A percentile compares a stretch with the other conserved stretches of the same genome.
These are phyloP conservation scores for Danio tinwini DNA, from an alignment of 2,797 vertebrate genomes.

Conservation along the genomic window DNA sequence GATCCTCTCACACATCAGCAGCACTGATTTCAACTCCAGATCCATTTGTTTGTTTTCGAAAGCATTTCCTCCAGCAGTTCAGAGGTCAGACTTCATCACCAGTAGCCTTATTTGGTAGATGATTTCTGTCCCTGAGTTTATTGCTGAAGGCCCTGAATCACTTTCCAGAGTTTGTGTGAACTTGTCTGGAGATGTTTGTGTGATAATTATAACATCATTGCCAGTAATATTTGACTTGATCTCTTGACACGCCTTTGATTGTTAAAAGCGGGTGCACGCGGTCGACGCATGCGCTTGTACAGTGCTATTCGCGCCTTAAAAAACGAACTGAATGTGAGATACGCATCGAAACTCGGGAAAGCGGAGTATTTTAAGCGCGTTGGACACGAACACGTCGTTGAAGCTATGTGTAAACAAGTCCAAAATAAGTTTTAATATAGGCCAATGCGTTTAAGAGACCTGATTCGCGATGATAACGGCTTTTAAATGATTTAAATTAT, in stretches of 20 bases:
- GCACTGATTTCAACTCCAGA: not conserved
- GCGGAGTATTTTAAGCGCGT: not conserved
- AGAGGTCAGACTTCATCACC: not conserved
- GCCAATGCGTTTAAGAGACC: not conserved
- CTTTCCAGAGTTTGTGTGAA: not conserved
- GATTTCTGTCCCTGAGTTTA: not conserved
- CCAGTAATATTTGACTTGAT: not conserved
- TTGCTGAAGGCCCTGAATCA: not conserved
- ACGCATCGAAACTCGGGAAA: not conserved
- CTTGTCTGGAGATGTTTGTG: not conserved
- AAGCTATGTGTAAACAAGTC: not conserved
- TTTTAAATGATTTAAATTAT: not conserved
- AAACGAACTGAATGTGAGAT: not conserved
- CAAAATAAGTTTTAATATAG: not conserved
- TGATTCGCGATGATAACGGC: not conserved
- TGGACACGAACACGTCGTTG: not conserved
- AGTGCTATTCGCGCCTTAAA: not conserved
- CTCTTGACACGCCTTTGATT: not conserved
- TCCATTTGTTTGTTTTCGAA: not conserved
- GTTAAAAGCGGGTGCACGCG: not conserved
- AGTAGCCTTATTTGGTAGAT: slow-evolving; percentile 24
- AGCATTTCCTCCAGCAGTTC: slow-evolving; percentile 15
- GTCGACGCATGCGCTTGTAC: not conserved
- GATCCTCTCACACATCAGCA: not conserved
- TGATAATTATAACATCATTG: not conserved